Evolutionary conservation across 2,888 invertebrate species (phyloP).

Genomic region (Beris chalybata): DNA sequence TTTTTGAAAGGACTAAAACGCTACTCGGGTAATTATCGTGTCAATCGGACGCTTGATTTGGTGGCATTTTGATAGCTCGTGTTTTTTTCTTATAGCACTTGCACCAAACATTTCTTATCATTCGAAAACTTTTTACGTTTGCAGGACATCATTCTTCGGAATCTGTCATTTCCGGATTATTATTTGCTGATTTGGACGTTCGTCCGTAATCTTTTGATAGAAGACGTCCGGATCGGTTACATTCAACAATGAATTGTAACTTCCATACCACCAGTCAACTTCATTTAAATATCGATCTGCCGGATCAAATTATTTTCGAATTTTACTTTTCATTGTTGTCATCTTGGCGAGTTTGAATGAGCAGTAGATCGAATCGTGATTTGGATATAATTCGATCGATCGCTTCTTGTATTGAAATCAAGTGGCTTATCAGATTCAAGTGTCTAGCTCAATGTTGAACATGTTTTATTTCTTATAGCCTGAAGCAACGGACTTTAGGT

Average conservation of each 20-base stretch:
- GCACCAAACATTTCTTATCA: slow-evolving; percentile 12
- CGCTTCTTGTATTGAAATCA: slow-evolving; percentile 17
- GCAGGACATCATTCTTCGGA: slow-evolving; percentile 4
- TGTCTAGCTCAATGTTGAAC: no score
- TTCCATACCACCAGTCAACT: slow-evolving; percentile 15
- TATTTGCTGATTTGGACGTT: slow-evolving; percentile 18
- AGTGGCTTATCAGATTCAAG: no score
- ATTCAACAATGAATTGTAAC: slow-evolving; percentile 20
- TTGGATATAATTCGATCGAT: slow-evolving; percentile 8
- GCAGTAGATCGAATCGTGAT: slow-evolving; percentile 21
- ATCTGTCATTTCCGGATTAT: slow-evolving; percentile 25
- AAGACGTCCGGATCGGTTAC: neutral
- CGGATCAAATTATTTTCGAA: slow-evolving; percentile 19
- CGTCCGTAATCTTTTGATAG: slow-evolving; percentile 14
- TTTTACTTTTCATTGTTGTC: slow-evolving; percentile 30
- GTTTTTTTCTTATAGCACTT: no score
- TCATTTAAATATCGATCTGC: slow-evolving; percentile 19
- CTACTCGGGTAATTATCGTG: slow-evolving; percentile 16
- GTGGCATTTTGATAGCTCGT: slow-evolving; percentile 18
- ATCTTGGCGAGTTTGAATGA: slow-evolving; percentile 13
- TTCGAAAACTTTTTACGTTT: slow-evolving; percentile 1
- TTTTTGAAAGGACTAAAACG: neutral
- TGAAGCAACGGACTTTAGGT: no score
- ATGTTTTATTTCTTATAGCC: no score
- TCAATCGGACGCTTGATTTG: slow-evolving; percentile 24